Base-by-base conservation (phyloP, 2,888 invertebrate species). In the Venustoraphidia nigricollis region DNA sequence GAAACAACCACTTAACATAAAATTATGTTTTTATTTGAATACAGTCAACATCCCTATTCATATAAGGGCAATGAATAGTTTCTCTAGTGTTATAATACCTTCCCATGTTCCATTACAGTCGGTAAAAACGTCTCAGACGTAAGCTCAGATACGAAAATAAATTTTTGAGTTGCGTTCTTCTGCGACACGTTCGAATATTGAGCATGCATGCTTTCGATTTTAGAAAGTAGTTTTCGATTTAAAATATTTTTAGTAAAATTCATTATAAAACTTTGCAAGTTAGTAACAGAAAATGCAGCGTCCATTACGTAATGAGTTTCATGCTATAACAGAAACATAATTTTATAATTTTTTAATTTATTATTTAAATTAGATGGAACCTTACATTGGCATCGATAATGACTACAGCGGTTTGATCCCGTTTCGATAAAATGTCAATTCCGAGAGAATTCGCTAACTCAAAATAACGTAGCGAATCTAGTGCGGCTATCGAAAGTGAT, bases 371-470 rank as follows among this genome's bases (percentile, higher is more conserved):
- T 27, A 5, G 27, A 27, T 27, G 6, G 1, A 27, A 27, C 6
- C 66, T 66, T 66, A 85, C 85, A 69, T 76, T 72, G 54, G 76
- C 75, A 65, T 87, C 81, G 53, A 88, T 66, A 58, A 88, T 81
- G 47, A 85, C 73, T 41, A 77, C 77, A 34, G 76, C 75, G 36
- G 82, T 83, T 65, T 72, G 77, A 57, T 83, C 77, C 50, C 66
- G 71, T 50, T 62, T 69, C 40, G 69, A 71, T 10, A 65, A 62
- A 36, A 84, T 65, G 62, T 87, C 78, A 17, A 88, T 72, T 2
- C 87, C 88, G 6, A 90, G 72, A 27, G 76, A 74, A 59, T 84
- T 79, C 0, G 86, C 83, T 60, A 89, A 84, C 58, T 83, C 77
- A 55, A 77, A 76, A 59, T 83, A 83, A 46, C 73, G 67, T 2